Evolutionary conservation across 2,797 vertebrate species (phyloP).

Genomic region (Alcedo quadribrachys): DNA sequence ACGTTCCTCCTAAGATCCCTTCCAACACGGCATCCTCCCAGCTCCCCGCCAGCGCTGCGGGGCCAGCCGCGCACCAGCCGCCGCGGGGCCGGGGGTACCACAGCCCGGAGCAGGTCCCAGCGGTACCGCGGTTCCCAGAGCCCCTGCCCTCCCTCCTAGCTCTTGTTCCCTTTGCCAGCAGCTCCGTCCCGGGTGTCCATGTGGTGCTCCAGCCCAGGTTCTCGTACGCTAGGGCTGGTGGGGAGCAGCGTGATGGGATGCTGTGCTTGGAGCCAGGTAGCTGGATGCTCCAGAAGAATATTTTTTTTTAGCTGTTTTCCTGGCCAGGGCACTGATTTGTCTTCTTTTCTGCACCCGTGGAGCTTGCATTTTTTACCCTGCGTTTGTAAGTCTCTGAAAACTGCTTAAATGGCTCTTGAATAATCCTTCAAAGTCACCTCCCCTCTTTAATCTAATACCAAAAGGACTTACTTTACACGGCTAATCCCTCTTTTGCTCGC

Average conservation of each 20-base stretch:
- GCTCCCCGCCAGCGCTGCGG: neutral
- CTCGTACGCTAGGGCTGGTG: neutral
- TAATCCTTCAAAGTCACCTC: constrained; percentile 65
- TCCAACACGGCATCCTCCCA: neutral
- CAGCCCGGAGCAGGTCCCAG: neutral
- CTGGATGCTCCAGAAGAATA: neutral
- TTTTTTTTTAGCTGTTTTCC: neutral
- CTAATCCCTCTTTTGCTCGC: constrained; percentile 38
- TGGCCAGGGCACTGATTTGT: neutral
- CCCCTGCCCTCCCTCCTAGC: neutral
- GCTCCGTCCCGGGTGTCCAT: neutral
- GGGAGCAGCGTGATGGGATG: neutral
- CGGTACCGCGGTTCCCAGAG: fast-evolving
- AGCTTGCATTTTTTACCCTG: neutral
- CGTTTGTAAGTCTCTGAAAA: constrained; percentile 10
- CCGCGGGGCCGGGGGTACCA: neutral
- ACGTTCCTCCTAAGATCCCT: neutral
- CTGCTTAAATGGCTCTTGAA: constrained; percentile 46
- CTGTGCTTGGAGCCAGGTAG: neutral
- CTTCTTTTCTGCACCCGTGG: neutral
- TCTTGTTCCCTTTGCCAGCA: neutral
- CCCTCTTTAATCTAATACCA: constrained; percentile 48
- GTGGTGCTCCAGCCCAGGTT: neutral
- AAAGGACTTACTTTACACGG: constrained; percentile 44
- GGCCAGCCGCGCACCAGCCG: neutral